phyloP scores from a whole-genome alignment of 2,113 vertebrate species.

The Festucalex cinctus region DNA sequence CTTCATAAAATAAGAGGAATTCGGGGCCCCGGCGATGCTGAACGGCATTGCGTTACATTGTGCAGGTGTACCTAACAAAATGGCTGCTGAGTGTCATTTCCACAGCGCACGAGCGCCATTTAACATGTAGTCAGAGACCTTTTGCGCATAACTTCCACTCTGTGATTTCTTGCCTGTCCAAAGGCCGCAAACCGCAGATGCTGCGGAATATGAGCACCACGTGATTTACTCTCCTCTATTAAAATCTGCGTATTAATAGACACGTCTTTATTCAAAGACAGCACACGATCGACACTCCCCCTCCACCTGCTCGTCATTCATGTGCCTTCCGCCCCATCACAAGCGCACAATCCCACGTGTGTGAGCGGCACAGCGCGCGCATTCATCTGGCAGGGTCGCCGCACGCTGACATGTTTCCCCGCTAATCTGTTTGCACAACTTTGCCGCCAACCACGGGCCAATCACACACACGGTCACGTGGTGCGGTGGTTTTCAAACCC shows the following conservation, averaged over 20 bases:
- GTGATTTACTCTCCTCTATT: neutral
- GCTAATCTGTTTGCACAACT: slow-evolving; percentile 73
- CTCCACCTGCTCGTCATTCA: slow-evolving; percentile 60
- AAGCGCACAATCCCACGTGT: slow-evolving; percentile 63
- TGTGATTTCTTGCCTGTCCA: slow-evolving; percentile 1
- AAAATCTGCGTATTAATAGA: slow-evolving; percentile 19
- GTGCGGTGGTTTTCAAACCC: slow-evolving; percentile 11
- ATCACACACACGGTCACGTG: slow-evolving; percentile 57
- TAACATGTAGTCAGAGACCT: neutral
- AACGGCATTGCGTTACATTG: slow-evolving; percentile 2
- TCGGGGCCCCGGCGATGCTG: neutral
- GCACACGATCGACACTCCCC: neutral
- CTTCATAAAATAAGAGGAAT: slow-evolving; percentile 3
- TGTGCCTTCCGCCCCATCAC: slow-evolving; percentile 54
- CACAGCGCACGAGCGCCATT: neutral
- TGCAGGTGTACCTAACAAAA: neutral
- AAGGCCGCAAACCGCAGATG: slow-evolving; percentile 29
- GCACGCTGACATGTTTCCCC: slow-evolving; percentile 58
- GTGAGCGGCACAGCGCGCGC: slow-evolving; percentile 57
- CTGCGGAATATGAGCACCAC: slow-evolving; percentile 28
- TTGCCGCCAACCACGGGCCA: slow-evolving; percentile 62
- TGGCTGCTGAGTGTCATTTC: slow-evolving; percentile 2
- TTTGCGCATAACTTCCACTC: slow-evolving; percentile 2
- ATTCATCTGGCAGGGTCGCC: slow-evolving; percentile 51
- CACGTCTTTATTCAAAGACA: slow-evolving; percentile 13